A percentile compares a stretch with the other conserved stretches of the same genome.
Conservation (phyloP, 2,113 vertebrate genomes). For the Cacatua alba region DNA sequence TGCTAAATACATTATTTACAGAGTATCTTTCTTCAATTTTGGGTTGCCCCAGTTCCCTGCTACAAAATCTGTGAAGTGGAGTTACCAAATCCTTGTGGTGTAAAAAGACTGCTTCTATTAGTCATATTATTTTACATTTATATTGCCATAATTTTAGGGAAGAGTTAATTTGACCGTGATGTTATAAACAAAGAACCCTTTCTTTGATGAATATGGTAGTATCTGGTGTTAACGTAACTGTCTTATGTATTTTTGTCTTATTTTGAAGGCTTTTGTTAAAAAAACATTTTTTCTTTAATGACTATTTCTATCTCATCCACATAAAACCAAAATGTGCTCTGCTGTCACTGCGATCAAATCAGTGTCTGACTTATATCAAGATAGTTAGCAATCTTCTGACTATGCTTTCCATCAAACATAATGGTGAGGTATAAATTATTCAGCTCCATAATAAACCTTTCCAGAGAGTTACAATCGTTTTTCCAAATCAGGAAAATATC, state of each 20-base stretch:
- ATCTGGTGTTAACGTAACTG: background rate
- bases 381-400: slow-evolving; percentile 49
- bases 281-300: background rate
- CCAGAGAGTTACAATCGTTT: slow-evolving; percentile 48
- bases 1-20: background rate
- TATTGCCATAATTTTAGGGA: background rate
- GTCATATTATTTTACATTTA: background rate
- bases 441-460: slow-evolving; percentile 66
- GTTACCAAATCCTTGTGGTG: background rate
- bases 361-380: slow-evolving; percentile 21
- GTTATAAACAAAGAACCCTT: background rate
- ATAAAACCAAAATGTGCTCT: background rate
- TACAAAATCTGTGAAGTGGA: background rate
- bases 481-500: slow-evolving; percentile 67
- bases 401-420: slow-evolving; percentile 58
- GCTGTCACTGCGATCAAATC: slow-evolving; percentile 16
- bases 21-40: background rate
- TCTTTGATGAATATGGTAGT: background rate
- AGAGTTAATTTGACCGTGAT: background rate
- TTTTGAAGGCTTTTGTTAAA: background rate
- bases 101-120: background rate
- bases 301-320: background rate
- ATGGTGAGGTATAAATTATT: slow-evolving; percentile 64
- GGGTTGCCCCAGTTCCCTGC: background rate
- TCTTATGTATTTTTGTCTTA: background rate